These are phyloP conservation scores for Drosophila picticornis DNA, from an alignment of 2,888 invertebrate genomes.

Conservation along the genomic window DNA sequence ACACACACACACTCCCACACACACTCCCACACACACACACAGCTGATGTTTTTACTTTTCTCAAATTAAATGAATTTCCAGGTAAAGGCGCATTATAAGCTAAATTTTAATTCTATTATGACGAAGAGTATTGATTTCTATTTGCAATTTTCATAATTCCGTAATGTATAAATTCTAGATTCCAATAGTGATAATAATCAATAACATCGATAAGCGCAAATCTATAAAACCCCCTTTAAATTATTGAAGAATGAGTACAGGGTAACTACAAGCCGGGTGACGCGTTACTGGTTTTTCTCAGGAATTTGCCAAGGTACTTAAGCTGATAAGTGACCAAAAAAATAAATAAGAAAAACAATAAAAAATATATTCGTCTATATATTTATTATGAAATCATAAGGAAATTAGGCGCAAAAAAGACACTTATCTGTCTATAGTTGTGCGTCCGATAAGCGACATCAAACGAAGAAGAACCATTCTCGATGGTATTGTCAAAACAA, in stretches of 20 bases:
- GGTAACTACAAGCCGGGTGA: neutral
- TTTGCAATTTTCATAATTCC: too few relatives aligned
- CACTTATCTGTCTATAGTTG: constrained; percentile 50
- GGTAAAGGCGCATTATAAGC: constrained; percentile 33
- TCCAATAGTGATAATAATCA: neutral
- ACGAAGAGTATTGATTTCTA: neutral
- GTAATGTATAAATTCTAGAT: neutral
- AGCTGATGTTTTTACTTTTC: constrained; percentile 16
- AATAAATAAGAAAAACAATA: constrained; percentile 7
- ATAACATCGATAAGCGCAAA: neutral
- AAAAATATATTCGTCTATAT: neutral
- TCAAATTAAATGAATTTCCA: constrained; percentile 17
- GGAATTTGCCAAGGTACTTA: constrained; percentile 51
- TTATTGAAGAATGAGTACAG: neutral
- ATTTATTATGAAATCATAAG: constrained; percentile 23
- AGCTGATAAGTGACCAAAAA: constrained; percentile 40
- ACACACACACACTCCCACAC: neutral
- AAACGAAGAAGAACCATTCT: constrained; percentile 2
- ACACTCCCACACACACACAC: constrained; percentile 20
- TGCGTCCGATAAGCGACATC: constrained; percentile 58
- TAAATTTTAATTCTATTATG: neutral
- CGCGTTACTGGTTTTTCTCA: constrained; percentile 3
- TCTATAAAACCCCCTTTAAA: neutral
- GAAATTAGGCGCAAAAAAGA: constrained; percentile 44
- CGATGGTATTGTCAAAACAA: constrained; percentile 46